Base-by-base conservation (phyloP, 2,797 vertebrate genomes). In the Antennarius maculatus region DNA sequence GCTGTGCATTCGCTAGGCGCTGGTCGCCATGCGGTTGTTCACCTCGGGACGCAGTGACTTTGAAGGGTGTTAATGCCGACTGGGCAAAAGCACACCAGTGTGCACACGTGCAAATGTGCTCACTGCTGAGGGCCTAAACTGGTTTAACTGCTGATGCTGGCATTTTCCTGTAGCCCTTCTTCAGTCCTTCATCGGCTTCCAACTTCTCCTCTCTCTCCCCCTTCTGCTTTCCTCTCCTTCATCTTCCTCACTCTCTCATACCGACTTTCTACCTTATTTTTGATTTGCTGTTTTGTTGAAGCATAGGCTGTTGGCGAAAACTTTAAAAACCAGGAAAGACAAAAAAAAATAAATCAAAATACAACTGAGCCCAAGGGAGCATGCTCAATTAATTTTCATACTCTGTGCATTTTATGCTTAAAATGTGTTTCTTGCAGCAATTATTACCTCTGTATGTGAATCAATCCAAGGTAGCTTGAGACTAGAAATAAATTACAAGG, bases 11-110 rank as follows among this genome's bases (percentile, higher is more conserved):
- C 69, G 79, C 54, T 48, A 71, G 78, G 67, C 74, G 66, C 47
- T 15, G 16, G 59, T 60, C 78, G 37, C 85, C 71, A 49, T 28
- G 31, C 84, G 85, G 69, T 74, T 59, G 86, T 82, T 87, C 72
- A 80, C 79, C 84, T 86, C 75, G 76, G 89, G 90, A 88, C 83
- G 16, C 71, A 46, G 81, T 90, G 88, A 91, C 89, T 91, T 90
- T 90, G 80, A 90, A 87, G 80, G 85, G 88, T 90, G 89, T 91
- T 89, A 89, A 76, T 86, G 83, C 85, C 88, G 79, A 89, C 84
- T 84, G 80, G 81, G 85, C 89, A 88, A 73, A 90, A 86, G 71
- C 81, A 54, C 76, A 71, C 65, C 81, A 70, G 76, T 52, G 73
- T 79, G 85, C 78, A 81, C 82, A 82, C 28, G 70, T 83, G 79